phyloP scores from a whole-genome alignment of 2,113 vertebrate species.

The Hypocryptadius cinnamomeus region DNA sequence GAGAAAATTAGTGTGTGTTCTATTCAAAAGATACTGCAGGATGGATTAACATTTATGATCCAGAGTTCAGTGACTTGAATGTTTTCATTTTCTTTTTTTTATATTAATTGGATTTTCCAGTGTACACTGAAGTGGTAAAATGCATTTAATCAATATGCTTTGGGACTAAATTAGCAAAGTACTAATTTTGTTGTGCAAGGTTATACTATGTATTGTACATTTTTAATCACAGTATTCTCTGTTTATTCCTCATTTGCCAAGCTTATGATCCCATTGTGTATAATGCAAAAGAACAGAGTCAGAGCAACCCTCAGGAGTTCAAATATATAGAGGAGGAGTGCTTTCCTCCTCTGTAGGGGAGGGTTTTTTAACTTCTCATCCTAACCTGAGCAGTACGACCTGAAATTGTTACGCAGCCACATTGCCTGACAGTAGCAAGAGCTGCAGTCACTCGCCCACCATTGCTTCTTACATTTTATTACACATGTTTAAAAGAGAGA shows the following conservation, averaged over 20 bases:
- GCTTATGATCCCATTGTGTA: slow-evolving; percentile 52
- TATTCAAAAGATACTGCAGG: slow-evolving; percentile 42
- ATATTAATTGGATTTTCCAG: slow-evolving; percentile 68
- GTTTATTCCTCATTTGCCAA: slow-evolving; percentile 53
- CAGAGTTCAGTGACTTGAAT: slow-evolving; percentile 54
- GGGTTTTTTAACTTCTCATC: slow-evolving; percentile 15
- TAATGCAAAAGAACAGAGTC: slow-evolving; percentile 39
- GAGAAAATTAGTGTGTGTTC: slow-evolving; percentile 52
- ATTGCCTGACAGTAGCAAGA: background rate
- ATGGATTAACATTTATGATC: slow-evolving; percentile 63
- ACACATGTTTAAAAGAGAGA: background rate
- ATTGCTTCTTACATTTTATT: background rate
- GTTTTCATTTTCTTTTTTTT: slow-evolving; percentile 57
- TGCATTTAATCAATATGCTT: slow-evolving; percentile 67
- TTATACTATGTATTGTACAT: slow-evolving; percentile 57
- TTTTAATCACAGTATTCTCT: slow-evolving; percentile 60
- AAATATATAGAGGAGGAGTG: background rate
- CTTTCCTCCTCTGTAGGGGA: background rate
- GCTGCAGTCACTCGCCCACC: background rate
- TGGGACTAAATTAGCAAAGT: slow-evolving; percentile 66
- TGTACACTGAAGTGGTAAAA: slow-evolving; percentile 59
- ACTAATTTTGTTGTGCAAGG: slow-evolving; percentile 63
- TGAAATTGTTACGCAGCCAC: background rate
- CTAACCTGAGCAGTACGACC: background rate
- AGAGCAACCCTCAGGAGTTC: slow-evolving; percentile 8